phyloP scores from a whole-genome alignment of 2,888 invertebrate genomes.

The Pseudococcus jackbeardsleyi region DNA sequence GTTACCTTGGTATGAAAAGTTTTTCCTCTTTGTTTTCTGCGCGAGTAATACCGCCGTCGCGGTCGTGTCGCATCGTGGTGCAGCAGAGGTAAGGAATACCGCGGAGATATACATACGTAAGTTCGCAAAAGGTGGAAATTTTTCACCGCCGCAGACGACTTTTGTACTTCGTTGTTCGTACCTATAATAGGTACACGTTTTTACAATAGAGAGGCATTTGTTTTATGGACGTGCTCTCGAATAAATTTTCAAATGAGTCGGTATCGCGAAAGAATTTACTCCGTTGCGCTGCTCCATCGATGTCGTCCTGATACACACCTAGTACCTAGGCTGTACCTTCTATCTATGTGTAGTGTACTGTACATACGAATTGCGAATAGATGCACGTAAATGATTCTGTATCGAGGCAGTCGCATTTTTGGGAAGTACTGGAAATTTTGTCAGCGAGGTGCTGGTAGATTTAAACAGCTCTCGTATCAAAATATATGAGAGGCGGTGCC shows the following conservation, averaged over 20 bases:
- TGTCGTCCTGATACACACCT: neutral
- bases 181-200: neutral
- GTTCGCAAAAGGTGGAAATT: conserved; percentile 26
- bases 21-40: conserved; percentile 9
- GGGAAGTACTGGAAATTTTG: conserved; percentile 35
- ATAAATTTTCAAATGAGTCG: conserved; percentile 24
- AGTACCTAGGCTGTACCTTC: too few species aligned
- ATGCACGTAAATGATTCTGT: too few species aligned
- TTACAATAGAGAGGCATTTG: conserved; percentile 27
- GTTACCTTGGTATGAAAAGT: neutral
- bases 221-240: conserved; percentile 31
- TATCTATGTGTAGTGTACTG: too few species aligned
- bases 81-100: neutral
- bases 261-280: conserved; percentile 18
- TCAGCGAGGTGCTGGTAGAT: neutral
- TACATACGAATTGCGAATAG: too few species aligned
- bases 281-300: neutral
- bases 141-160: conserved; percentile 13
- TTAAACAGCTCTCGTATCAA: conserved; percentile 25
- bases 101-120: conserved; percentile 2
- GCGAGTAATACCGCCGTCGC: neutral
- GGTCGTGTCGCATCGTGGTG: neutral
- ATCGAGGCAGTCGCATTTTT: neutral
- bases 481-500: conserved; percentile 15
- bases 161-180: neutral